Conservation (phyloP, 2,888 invertebrate genomes). For the Phrixothrix hirtus region DNA sequence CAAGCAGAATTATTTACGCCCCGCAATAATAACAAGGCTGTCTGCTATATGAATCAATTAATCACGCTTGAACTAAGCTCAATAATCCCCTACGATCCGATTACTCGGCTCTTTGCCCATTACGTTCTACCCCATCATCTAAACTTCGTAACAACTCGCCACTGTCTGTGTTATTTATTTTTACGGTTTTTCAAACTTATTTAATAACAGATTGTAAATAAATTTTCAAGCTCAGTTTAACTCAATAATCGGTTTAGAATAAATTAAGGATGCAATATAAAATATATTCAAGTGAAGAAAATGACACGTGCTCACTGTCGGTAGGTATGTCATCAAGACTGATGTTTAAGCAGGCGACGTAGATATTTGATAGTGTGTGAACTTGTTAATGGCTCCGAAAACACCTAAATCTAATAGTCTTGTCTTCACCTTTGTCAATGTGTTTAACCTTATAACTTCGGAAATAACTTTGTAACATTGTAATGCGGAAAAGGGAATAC, state of each 20-base stretch:
- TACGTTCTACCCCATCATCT: conserved; percentile 41
- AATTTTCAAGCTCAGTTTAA: too few relatives aligned
- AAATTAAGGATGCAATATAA: too few relatives aligned
- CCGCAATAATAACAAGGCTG: conserved; percentile 50
- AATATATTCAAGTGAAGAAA: too few relatives aligned
- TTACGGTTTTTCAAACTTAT: conserved; percentile 10
- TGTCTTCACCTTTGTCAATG: conserved; percentile 36
- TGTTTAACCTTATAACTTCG: conserved; percentile 31
- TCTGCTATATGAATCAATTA: conserved; percentile 56
- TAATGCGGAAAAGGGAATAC: too few relatives aligned
- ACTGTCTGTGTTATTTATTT: conserved; percentile 15
- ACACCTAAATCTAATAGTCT: conserved; percentile 41
- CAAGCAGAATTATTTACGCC: conserved; percentile 51
- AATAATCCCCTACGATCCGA: conserved; percentile 55
- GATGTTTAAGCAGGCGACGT: conserved; percentile 33
- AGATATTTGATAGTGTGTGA: conserved; percentile 44
- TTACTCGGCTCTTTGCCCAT: conserved; percentile 53
- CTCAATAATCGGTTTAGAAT: too few relatives aligned
- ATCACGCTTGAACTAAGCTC: conserved; percentile 54
- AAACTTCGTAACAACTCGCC: conserved; percentile 25
- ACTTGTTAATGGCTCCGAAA: conserved; percentile 43
- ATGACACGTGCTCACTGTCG: too few relatives aligned
- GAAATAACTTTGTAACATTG: conserved; percentile 25
- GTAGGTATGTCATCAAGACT: conserved; percentile 30
- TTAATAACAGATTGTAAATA: too few relatives aligned